Evolutionary conservation across 2,113 vertebrate genomes (phyloP), one percentile per base, ranked within the genome.

Genomic region (Oplegnathus fasciatus): DNA sequence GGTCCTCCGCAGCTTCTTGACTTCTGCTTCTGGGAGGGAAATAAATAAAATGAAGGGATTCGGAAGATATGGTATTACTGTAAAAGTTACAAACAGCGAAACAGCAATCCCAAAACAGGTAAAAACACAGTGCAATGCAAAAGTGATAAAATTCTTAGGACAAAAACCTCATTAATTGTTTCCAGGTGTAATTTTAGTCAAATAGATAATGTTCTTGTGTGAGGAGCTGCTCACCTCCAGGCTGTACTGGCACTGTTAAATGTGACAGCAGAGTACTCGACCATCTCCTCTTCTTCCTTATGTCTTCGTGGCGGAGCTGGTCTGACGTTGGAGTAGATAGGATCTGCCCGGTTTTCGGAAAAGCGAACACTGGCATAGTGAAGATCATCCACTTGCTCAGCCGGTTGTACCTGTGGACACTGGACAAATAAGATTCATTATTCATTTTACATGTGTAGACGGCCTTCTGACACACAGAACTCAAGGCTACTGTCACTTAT

Each of bases 1-100:
- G 2, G 75, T 89, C 76, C n/a, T 78, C 73, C 0, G 0, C 67
- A 50, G 48, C 2, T 17, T 80, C 81, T 46, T 11, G 65, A 24
- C 0, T 1, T 66, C 37, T 54, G 26, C 24, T 28, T 20, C 32
- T 68, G 50, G 44, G 44, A 4, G 37, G 10, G 2, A 15, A 28
- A 69, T 50, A 22, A 26, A 20, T 46, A 0, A 48, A 48, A 30
- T 26, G 0, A 68, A 14, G 6, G 14, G 14, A 42, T 46, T 30
- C n/a, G 44, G 30, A 34, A 46, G n/a, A 30, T 17, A 34, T 34
- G 20, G 34, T 57, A 8, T 26, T 55, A 9, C 15, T 18, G 60
- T 32, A 8, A 30, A 34, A 61, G 30, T 32, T 9, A 32, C 58
- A 34, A 62, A 34, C 30, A 34, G 30, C n/a, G 0, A n/a, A 28